Percentiles rank a stretch among this genome's conserved stretches.
phyloP scores from a whole-genome alignment of 2,888 invertebrate genomes.

The Polyommatus icarus region DNA sequence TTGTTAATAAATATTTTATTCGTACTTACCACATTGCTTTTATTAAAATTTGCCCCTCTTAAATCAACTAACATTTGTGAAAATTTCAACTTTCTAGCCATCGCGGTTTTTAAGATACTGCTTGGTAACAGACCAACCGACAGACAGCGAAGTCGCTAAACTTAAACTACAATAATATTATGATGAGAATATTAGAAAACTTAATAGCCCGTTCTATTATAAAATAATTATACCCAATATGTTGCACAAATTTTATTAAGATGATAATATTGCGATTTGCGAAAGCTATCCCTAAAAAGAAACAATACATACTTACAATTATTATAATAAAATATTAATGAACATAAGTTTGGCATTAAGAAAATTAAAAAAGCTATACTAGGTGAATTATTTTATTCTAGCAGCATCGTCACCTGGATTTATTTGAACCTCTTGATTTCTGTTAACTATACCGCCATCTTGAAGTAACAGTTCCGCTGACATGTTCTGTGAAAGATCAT shows the following conservation, averaged over 20 bases:
- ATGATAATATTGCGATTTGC: neutral
- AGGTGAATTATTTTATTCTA: neutral
- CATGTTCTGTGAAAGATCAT: constrained; percentile 33
- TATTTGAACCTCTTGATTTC: constrained; percentile 53
- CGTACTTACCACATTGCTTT: neutral
- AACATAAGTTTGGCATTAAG: too few species aligned
- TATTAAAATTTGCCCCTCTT: neutral
- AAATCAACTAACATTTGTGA: too few species aligned
- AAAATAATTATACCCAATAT: neutral
- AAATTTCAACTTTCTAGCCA: too few species aligned
- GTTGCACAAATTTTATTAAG: neutral
- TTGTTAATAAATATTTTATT: neutral
- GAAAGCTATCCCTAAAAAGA: neutral
- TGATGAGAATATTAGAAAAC: too few species aligned
- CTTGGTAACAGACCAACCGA: too few species aligned
- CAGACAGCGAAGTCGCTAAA: too few species aligned
- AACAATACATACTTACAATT: neutral
- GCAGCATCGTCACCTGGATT: constrained; percentile 46
- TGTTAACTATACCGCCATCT: constrained; percentile 50
- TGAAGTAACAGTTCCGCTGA: constrained; percentile 51
- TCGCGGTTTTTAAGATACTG: too few species aligned
- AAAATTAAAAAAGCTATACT: neutral
- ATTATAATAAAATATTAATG: too few species aligned
- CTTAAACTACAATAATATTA: too few species aligned
- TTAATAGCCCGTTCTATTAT: too few species aligned